Evolutionary conservation across 1,140 invertebrate species (phyloP).

Genomic region (Atta cephalotes): DNA sequence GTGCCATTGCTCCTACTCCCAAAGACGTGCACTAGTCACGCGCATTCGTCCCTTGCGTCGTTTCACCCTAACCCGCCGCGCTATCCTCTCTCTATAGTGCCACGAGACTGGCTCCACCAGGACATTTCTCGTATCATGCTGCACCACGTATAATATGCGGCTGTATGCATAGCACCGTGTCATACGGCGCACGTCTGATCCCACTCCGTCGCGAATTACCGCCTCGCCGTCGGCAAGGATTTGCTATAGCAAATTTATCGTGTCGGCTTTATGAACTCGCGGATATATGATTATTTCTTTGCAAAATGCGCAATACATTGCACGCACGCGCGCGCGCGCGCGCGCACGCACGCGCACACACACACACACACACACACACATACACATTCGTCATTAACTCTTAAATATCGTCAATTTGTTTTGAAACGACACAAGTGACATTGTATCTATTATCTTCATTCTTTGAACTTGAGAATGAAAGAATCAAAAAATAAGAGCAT

Average conservation of each 20-base stretch:
- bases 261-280: slow-evolving; percentile 25
- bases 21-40: slow-evolving; percentile 49
- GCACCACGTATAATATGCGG: slow-evolving; percentile 56
- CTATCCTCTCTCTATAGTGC: slow-evolving; percentile 6
- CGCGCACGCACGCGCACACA: too few relatives aligned
- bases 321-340: too few relatives aligned
- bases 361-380: too few relatives aligned
- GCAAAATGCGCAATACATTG: background rate
- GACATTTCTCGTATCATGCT: slow-evolving; percentile 53
- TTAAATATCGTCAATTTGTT: background rate
- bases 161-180: slow-evolving; percentile 47
- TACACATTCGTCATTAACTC: background rate
- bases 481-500: background rate
- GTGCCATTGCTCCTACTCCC: slow-evolving; percentile 10
- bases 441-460: background rate
- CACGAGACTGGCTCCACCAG: slow-evolving; percentile 27
- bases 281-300: slow-evolving; percentile 34
- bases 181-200: slow-evolving; percentile 60
- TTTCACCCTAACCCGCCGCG: slow-evolving; percentile 19
- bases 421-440: background rate
- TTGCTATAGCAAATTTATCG: slow-evolving; percentile 51
- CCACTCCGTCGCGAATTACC: slow-evolving; percentile 57
- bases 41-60: slow-evolving; percentile 44
- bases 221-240: slow-evolving; percentile 44
- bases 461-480: background rate